Evolutionary conservation across 1,140 invertebrate species (phyloP).

Genomic region (Procambarus virginalis): DNA sequence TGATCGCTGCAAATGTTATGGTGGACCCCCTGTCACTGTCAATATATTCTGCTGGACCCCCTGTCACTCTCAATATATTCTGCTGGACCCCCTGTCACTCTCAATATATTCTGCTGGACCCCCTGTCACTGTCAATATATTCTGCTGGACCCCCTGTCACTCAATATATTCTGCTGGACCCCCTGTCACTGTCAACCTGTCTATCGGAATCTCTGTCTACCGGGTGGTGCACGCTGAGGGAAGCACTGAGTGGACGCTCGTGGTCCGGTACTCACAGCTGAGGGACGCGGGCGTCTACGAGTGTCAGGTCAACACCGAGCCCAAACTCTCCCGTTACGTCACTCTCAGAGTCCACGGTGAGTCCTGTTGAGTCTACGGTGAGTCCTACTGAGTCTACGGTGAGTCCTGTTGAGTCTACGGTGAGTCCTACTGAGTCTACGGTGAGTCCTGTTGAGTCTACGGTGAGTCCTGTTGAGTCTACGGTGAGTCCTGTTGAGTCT

Average conservation of each 20-base stretch:
- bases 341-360: slow-evolving; percentile 12
- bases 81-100: too few relatives aligned
- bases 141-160: too few relatives aligned
- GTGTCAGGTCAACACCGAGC: slow-evolving; percentile 43
- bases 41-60: too few relatives aligned
- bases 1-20: too few relatives aligned
- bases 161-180: too few relatives aligned
- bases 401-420: neutral
- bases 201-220: too few relatives aligned
- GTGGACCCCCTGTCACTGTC: too few relatives aligned
- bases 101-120: too few relatives aligned
- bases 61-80: too few relatives aligned
- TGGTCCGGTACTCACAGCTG: slow-evolving; percentile 27
- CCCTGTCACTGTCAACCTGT: too few relatives aligned
- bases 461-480: neutral
- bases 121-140: too few relatives aligned
- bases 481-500: neutral
- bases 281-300: slow-evolving; percentile 30
- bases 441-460: neutral
- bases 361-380: neutral
- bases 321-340: slow-evolving; percentile 23
- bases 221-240: slow-evolving; percentile 36
- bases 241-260: slow-evolving; percentile 30
- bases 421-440: neutral
- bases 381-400: neutral